phyloP scores from a whole-genome alignment of 1,140 invertebrate genomes.

The Formica selysi region DNA sequence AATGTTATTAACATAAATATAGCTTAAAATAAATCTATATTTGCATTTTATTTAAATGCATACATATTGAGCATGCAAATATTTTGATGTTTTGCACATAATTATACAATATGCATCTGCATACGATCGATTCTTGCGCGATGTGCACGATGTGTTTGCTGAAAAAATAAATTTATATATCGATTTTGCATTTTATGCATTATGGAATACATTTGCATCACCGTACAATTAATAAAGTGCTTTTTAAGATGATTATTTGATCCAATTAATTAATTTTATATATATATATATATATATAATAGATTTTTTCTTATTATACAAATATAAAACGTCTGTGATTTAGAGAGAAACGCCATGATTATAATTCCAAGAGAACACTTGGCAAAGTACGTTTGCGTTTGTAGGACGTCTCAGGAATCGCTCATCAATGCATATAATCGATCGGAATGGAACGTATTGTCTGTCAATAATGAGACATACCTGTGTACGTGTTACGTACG shows the following conservation, averaged over 20 bases:
- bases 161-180: neutral
- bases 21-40: neutral
- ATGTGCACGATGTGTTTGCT: neutral
- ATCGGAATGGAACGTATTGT: constrained; percentile 44
- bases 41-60: constrained; percentile 9
- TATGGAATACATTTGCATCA: constrained; percentile 2
- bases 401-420: constrained; percentile 13
- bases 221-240: neutral
- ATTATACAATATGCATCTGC: neutral
- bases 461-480: constrained; percentile 26
- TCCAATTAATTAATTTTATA: neutral
- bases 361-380: neutral
- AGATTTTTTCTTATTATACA: neutral
- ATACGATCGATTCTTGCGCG: constrained; percentile 1
- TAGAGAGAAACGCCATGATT: neutral
- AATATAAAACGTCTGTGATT: neutral
- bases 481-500: neutral
- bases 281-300: no score
- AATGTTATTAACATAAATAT: neutral
- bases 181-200: constrained; percentile 2
- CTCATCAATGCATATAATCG: constrained; percentile 38
- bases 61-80: neutral
- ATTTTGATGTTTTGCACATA: neutral
- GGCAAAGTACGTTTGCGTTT: neutral
- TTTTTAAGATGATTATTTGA: neutral